Percentiles rank a stretch among this genome's conserved stretches.
phyloP scores from a whole-genome alignment of 2,797 vertebrate genomes.

The Chromobotia macracanthus region DNA sequence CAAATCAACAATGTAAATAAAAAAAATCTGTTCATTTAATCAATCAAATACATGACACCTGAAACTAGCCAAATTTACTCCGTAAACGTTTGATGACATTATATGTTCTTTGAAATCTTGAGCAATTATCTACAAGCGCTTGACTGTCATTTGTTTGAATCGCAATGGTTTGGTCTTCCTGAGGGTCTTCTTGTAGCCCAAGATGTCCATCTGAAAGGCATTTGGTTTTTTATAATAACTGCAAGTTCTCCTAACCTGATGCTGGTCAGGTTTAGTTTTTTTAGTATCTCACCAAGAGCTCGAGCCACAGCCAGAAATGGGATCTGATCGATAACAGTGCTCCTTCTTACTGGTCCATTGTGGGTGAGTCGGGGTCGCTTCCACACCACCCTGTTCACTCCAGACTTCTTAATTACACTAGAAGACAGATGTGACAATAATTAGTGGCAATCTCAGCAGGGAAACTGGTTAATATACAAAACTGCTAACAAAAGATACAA shows the following conservation, averaged over 20 bases:
- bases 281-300: slow-evolving; percentile 84
- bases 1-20: not conserved
- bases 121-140: not conserved
- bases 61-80: too few relatives aligned
- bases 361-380: slow-evolving; percentile 92
- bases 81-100: too few relatives aligned
- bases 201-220: not conserved
- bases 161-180: not conserved
- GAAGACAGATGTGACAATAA: slow-evolving; percentile 35
- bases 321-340: slow-evolving; percentile 96
- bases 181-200: not conserved
- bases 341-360: slow-evolving; percentile 92
- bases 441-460: not conserved
- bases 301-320: slow-evolving; percentile 94
- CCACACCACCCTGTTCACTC: slow-evolving; percentile 96
- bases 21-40: not conserved
- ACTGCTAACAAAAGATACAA: too few relatives aligned
- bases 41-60: too few relatives aligned
- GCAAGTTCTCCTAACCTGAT: too few relatives aligned
- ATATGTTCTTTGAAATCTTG: not conserved
- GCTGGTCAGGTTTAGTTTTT: too few relatives aligned
- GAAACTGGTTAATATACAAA: not conserved
- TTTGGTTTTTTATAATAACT: not conserved
- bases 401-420: slow-evolving; percentile 97
- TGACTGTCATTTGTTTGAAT: not conserved